A percentile compares a stretch with the other conserved stretches of the same genome.
Evolutionary conservation across 2,888 invertebrate genomes (phyloP).

Genomic region (Eupeodes latifasciatus): DNA sequence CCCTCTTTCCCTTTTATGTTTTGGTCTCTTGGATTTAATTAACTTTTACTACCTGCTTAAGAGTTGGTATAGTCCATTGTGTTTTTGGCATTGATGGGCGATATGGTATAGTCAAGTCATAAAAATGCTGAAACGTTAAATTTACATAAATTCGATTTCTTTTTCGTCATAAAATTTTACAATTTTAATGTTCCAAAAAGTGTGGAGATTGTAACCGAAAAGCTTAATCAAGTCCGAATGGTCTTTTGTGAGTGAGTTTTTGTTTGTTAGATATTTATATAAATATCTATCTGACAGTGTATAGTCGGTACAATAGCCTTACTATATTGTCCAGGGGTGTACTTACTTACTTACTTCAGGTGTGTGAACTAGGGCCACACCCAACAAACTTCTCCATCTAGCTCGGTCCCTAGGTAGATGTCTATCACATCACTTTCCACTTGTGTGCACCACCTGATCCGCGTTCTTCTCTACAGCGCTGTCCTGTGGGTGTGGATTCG

Average conservation of each 20-base stretch:
- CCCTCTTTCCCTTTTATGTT: not conserved
- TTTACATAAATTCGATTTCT: constrained; percentile 74
- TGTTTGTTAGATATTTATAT: not conserved
- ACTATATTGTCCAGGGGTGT: not conserved
- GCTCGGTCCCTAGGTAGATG: no score
- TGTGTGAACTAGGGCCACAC: no score
- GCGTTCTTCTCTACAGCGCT: no score
- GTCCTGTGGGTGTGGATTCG: no score
- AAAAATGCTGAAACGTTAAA: constrained; percentile 60
- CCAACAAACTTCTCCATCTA: no score
- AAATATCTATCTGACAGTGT: no score
- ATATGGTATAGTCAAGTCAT: constrained; percentile 7
- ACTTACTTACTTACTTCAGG: not conserved
- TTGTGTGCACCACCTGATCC: no score
- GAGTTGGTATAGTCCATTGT: constrained; percentile 12
- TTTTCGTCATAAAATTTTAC: constrained; percentile 68
- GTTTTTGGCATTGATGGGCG: not conserved
- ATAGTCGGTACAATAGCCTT: not conserved
- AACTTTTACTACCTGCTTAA: constrained; percentile 65
- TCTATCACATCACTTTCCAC: no score
- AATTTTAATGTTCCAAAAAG: constrained; percentile 49
- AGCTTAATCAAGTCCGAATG: constrained; percentile 62
- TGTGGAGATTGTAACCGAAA: constrained; percentile 35
- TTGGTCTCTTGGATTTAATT: constrained; percentile 63
- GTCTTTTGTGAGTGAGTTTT: constrained; percentile 28